These are phyloP conservation scores for Sicus ferrugineus DNA, from an alignment of 2,888 invertebrate genomes.

Conservation along the genomic window DNA sequence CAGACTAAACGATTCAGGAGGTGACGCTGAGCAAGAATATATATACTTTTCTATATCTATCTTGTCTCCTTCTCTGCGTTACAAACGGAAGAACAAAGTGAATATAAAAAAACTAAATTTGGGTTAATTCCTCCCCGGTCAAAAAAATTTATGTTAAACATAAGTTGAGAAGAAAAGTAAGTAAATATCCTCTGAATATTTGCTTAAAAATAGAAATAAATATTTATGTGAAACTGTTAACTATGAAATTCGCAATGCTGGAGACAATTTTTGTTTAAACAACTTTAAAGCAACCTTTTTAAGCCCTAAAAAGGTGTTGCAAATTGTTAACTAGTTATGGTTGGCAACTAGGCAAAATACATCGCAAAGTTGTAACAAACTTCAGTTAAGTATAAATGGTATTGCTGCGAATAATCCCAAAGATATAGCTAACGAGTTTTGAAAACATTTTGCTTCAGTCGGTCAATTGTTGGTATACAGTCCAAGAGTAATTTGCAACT, in stretches of 20 bases:
- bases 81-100: too few relatives aligned
- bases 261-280: not conserved
- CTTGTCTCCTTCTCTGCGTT: too few relatives aligned
- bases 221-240: not conserved
- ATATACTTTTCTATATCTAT: too few relatives aligned
- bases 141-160: not conserved
- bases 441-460: not conserved
- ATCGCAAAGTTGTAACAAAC: not conserved
- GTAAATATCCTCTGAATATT: not conserved
- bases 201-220: not conserved
- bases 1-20: too few relatives aligned
- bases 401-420: not conserved
- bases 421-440: not conserved
- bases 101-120: too few relatives aligned
- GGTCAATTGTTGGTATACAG: not conserved
- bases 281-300: not conserved
- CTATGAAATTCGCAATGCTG: not conserved
- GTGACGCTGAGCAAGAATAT: too few relatives aligned
- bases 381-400: not conserved
- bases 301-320: not conserved
- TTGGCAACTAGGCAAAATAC: not conserved
- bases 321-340: not conserved
- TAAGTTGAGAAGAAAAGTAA: not conserved
- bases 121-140: not conserved
- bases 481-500: too few relatives aligned